phyloP scores from a whole-genome alignment of 1,140 invertebrate genomes.

The Homarus americanus region DNA sequence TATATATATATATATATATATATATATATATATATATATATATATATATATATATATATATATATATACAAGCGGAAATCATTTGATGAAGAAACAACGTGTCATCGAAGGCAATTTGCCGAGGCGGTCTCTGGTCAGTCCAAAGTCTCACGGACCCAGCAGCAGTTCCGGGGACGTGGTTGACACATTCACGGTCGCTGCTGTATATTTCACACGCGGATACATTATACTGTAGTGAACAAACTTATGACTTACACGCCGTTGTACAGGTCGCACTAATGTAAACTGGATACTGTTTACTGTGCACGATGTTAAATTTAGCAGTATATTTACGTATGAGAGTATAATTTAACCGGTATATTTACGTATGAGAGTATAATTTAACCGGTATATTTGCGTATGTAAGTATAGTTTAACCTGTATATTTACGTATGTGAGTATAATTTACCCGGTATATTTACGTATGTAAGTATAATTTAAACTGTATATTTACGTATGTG shows the following conservation, averaged over 20 bases:
- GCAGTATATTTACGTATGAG: neutral
- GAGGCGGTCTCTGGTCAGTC: no score
- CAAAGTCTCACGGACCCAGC: no score
- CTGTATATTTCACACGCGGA: no score
- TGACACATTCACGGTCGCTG: no score
- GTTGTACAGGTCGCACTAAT: no score
- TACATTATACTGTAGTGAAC: no score
- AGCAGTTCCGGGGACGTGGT: no score
- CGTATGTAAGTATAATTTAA: conserved; percentile 5
- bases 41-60: conserved; percentile 50
- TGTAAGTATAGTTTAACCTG: conserved; percentile 26
- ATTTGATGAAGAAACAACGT: no score
- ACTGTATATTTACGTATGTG: conserved; percentile 10
- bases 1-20: conserved; percentile 50
- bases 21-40: conserved; percentile 48
- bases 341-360: neutral
- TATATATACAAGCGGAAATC: conserved; percentile 18
- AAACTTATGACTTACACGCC: no score
- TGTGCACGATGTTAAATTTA: conserved; percentile 11
- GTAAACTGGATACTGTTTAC: no score
- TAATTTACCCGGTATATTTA: conserved; percentile 15
- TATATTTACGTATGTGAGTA: neutral
- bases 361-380: neutral
- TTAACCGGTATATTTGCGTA: conserved; percentile 35
- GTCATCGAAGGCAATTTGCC: no score